Evolutionary conservation across 1,140 invertebrate genomes (phyloP), one percentile per base, ranked within the genome.

Genomic region (Aphelenchoides avenae): DNA sequence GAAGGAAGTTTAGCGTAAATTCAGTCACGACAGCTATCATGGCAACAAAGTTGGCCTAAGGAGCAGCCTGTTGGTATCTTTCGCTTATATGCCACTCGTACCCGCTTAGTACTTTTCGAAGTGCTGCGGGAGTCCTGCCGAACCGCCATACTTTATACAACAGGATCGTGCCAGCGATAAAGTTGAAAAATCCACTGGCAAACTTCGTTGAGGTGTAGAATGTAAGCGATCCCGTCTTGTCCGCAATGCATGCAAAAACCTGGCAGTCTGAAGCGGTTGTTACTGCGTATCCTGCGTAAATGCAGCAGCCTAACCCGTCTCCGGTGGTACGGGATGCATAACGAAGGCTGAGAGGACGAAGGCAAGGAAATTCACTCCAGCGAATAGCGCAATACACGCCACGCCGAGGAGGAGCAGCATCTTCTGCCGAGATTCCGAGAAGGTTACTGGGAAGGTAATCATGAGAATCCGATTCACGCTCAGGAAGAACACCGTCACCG

Each of bases 211-310:
- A 18, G 7, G 41, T 43, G 15, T 43, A 43, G 6, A 43, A 43
- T 7, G 15, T 15, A 15, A 43, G 15, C 7, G 41, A 43, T 11
- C 41, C 41, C 7, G 41, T 43, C 30, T 7, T 15, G 30, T 43
- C 7, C 18, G 41, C 41, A 43, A 43, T 43, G 41, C 41, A 43
- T 7, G 41, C 41, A 43, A 43, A 43, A 7, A 43, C 41, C 30
- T 43, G 41, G 30, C 41, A 43, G 30, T 7, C 41, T 43, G 15
- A 43, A 43, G 13, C n/a, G n/a, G n/a, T n/a, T n/a, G n/a, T n/a
- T n/a, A n/a, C n/a, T n/a, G n/a, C n/a, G n/a, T n/a, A n/a, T n/a
- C n/a, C n/a, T n/a, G n/a, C n/a, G n/a, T n/a, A n/a, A n/a, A n/a
- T n/a, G n/a, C n/a, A n/a, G n/a, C n/a, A n/a, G n/a, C n/a, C n/a